Evolutionary conservation across 2,113 vertebrate species (phyloP), one percentile per base, ranked within the genome.

Genomic region (Myiozetetes cayanensis): DNA sequence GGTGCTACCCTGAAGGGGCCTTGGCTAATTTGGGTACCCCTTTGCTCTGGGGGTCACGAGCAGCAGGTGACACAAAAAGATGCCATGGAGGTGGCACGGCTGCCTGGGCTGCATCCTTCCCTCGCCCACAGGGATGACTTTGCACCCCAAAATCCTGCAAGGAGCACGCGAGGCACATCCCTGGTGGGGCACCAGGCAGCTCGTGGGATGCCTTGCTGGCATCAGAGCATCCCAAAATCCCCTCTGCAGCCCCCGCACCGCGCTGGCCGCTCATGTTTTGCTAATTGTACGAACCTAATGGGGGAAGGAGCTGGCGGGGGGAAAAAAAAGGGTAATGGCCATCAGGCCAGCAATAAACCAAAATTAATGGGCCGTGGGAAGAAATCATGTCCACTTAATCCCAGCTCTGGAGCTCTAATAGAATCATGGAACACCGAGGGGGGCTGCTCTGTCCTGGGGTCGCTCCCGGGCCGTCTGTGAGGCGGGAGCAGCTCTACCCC

Each of bases 361-460:
- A 97, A 98, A 96, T 97, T 98, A 98, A 98, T 98, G 98, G 97
- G 89, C 97, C 97, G 77, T 98, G 97, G 97, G 98, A 97, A 97
- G 97, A 96, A 98, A 98, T 98, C 98, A 93, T 98, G 98, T 98
- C 98, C 98, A 98, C 97, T 98, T 98, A 98, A 98, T 97, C 85
- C 97, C 84, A 55, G 97, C 97, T 97, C 94, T 79, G 97, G 96
- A 98, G 96, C 84, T 96, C 97, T 97, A 97, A 97, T 95, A 96
- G 98, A 98, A 98, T 97, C 97, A 78, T 66, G 97, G 77, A 81
- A 72, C 93, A 78, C 89, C 79, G 16, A 78, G 74, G 46, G 92
- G 96, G 96, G 72, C 30, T 41, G 87, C 92, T 92, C 82, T 3
- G 23, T 21, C 4, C 86, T 72, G 84, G 97, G 96, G 97, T 94